Conservation (phyloP, 2,797 vertebrate species). For the Buceros bicornis region DNA sequence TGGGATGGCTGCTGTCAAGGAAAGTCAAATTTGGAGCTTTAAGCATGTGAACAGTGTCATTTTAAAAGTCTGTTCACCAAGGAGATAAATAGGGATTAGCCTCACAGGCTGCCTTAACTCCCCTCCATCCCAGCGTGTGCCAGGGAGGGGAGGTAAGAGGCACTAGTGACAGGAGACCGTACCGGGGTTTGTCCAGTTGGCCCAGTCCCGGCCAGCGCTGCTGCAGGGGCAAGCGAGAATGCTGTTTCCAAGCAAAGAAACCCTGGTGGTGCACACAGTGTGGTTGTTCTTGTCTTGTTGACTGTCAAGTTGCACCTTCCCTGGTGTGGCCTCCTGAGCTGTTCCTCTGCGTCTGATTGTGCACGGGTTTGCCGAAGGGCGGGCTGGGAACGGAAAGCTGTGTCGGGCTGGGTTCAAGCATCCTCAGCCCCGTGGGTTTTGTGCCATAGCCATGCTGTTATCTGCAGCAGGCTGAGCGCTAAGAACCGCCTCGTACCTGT, state of each 20-base stretch:
- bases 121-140: background rate
- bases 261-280: accelerated
- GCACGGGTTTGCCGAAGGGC: background rate
- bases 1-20: constrained; percentile 65
- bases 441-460: accelerated
- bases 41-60: constrained; percentile 53
- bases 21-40: constrained; percentile 68
- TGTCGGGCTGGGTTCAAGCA: background rate
- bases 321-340: background rate
- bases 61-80: constrained; percentile 58
- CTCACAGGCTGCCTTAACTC: constrained; percentile 26
- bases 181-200: background rate
- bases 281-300: background rate
- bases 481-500: accelerated
- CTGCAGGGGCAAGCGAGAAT: accelerated
- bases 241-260: background rate
- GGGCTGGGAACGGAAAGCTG: background rate
- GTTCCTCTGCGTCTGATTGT: accelerated
- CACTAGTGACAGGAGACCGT: background rate
- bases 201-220: background rate
- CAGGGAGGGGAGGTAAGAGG: background rate
- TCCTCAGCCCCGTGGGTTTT: background rate
- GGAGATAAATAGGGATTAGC: constrained; percentile 62
- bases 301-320: accelerated
- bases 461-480: background rate